Conservation (phyloP, 2,888 invertebrate species). For the Leucoma salicis region DNA sequence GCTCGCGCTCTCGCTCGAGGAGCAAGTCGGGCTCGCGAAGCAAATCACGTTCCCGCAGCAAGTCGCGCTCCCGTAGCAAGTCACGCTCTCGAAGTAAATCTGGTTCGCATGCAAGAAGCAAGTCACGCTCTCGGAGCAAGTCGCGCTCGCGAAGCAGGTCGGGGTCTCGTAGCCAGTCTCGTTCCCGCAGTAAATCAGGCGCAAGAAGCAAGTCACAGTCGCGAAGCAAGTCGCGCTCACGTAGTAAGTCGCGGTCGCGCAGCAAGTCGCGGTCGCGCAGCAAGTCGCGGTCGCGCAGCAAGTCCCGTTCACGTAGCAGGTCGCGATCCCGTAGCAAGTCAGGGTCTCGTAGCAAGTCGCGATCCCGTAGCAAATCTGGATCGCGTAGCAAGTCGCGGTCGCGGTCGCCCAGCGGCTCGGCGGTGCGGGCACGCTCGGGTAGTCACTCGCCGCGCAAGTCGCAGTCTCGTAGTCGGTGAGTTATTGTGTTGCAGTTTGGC, state of each 20-base stretch:
- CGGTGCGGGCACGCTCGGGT: constrained; percentile 8
- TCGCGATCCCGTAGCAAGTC: constrained; percentile 48
- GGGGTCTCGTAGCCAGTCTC: constrained; percentile 29
- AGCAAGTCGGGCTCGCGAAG: constrained; percentile 26
- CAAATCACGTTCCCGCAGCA: constrained; percentile 35
- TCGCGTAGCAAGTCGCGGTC: constrained; percentile 10
- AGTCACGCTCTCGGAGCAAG: constrained; percentile 16
- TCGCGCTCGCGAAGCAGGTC: constrained; percentile 18
- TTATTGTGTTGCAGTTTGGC: too few relatives aligned
- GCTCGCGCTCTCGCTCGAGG: constrained; percentile 33
- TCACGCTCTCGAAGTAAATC: constrained; percentile 13
- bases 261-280: constrained; percentile 14
- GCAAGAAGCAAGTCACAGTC: constrained; percentile 46
- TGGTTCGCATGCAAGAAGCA: constrained; percentile 29
- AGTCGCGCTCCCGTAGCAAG: constrained; percentile 36
- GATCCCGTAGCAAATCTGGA: constrained; percentile 25
- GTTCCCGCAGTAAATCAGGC: constrained; percentile 17
- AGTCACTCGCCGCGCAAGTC: constrained; percentile 24
- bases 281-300: constrained; percentile 30
- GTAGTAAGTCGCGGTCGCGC: constrained; percentile 30
- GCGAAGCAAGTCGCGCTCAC: constrained; percentile 15
- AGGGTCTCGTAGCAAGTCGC: constrained; percentile 22
- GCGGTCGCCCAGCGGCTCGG: constrained; percentile 11
- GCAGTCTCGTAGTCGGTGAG: constrained; percentile 14
- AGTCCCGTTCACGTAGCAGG: constrained; percentile 38